Evolutionary conservation across 2,113 vertebrate genomes (phyloP), one percentile per base, ranked within the genome.

Genomic region (Periophthalmodon schlosseri): DNA sequence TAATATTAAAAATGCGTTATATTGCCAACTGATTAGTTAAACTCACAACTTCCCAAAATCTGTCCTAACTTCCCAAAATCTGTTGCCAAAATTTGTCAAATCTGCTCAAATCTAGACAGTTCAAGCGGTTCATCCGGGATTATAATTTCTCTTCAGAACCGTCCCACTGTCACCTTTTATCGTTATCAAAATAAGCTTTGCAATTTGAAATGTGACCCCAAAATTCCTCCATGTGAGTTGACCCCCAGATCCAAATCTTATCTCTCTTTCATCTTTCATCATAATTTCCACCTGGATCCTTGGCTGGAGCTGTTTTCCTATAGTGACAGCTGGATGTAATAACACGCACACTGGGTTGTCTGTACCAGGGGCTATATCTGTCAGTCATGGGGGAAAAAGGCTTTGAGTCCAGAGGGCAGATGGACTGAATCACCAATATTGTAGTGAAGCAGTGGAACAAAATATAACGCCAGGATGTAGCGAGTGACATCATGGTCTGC

Each of bases 261-360:
- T 60, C 54, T 21, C n/a, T 2, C 57, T 39, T 57, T 76, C 44
- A 74, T 54, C 68, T 33, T 23, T 12, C 20, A 15, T 74, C 24
- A 3, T 58, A 24, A 57, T 49, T 71, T 71, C 60, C 63, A 68
- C 68, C 61, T 79, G 66, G 34, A 64, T 50, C 61, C 23, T 56
- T 21, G 36, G 33, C 54, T 69, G 60, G 24, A 18, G 58, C 11
- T 11, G 0, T 65, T 65, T 24, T 69, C 50, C 36, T 24, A 1
- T 21, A 18, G 12, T 9, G 54, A 65, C 79, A 72, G 70, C 76
- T 73, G 75, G 16, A 73, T 72, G 28, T 69, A 39, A 79, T 80
- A 2, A 44, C 65, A 39, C 63, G 52, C 47, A 63, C 64, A 57
- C 23, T 16, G 21, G n/a, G 28, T 70, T 61, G 36, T 46, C 20